Base-by-base conservation (phyloP, 2,888 invertebrate species). In the Nysson spinosus region DNA sequence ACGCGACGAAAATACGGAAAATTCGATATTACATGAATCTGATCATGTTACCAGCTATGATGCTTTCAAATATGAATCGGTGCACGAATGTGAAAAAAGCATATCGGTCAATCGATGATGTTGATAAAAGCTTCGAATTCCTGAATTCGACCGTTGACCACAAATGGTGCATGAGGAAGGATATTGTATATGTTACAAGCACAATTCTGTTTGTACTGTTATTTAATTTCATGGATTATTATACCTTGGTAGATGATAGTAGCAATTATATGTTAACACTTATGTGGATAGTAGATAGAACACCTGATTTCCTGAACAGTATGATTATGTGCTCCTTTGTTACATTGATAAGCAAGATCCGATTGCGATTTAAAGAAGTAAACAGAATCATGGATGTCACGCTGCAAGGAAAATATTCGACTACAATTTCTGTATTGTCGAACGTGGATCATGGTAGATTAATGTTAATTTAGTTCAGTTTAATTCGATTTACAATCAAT, bases 211-310 rank as follows among this genome's bases (percentile, higher is more conserved):
- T 44, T n/a, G 6, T 20, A 4, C 11, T 67, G 14, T n/a, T 44
- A 0, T 20, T 43, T 5, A 61, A 68, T 30, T 22, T 68, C 11
- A 22, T 49, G 30, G 67, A 68, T 22, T 68, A 68, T 12, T 67
- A 67, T 19, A 55, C 47, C 14, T 26, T 47, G 19, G 11, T 37
- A 12, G 43, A 61, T 5, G 28, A 47, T 5, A 9, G 44, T 5
- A 39, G 19, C 4, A 12, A 14, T 11, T 37, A 43, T 14, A 34
- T 39, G 37, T 61, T 67, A 14, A 17, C 47, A 28, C 5, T 68
- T 3, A 37, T 34, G 51, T 68, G 68, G 68, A 61, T 56, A 9
- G 5, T 24, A 1, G 61, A 67, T 19, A 32, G 52, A 14, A n/a
- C 19, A 11, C 67, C 68, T 0, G 67, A 68, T 26, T 68, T 68